These are phyloP conservation scores for Gorsachius magnificus DNA, from an alignment of 2,797 vertebrate species.

Conservation along the genomic window DNA sequence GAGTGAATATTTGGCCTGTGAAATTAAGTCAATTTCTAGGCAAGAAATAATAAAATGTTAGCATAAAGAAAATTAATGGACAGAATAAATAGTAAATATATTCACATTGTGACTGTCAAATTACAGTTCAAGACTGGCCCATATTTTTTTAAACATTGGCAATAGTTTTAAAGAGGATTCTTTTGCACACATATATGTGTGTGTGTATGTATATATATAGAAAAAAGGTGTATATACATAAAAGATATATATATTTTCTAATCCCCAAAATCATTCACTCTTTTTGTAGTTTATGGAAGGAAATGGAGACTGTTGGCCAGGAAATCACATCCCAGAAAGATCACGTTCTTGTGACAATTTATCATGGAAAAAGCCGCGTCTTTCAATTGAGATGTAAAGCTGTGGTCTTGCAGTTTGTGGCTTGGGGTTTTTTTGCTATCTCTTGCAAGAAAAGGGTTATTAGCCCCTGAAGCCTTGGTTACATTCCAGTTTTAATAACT, in stretches of 20 bases:
- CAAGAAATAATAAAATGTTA: not conserved
- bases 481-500: conserved; percentile 62
- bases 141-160: not conserved
- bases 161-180: not conserved
- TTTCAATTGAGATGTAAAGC: conserved; percentile 53
- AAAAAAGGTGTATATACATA: too few species aligned
- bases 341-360: conserved; percentile 51
- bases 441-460: conserved; percentile 54
- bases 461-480: conserved; percentile 59
- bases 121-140: not conserved
- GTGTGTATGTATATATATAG: too few species aligned
- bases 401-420: conserved; percentile 41
- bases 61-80: not conserved
- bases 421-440: conserved; percentile 39
- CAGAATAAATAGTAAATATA: not conserved
- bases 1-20: not conserved
- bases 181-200: not conserved
- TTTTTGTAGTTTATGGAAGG: conserved; percentile 20
- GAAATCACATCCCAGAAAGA: conserved; percentile 45
- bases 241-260: not conserved
- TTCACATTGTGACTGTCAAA: not conserved
- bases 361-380: not conserved
- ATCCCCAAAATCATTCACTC: not conserved
- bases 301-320: conserved; percentile 33
- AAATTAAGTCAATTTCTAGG: not conserved